Base-by-base conservation (phyloP, 2,888 invertebrate genomes). In the Cephalotes varians region DNA sequence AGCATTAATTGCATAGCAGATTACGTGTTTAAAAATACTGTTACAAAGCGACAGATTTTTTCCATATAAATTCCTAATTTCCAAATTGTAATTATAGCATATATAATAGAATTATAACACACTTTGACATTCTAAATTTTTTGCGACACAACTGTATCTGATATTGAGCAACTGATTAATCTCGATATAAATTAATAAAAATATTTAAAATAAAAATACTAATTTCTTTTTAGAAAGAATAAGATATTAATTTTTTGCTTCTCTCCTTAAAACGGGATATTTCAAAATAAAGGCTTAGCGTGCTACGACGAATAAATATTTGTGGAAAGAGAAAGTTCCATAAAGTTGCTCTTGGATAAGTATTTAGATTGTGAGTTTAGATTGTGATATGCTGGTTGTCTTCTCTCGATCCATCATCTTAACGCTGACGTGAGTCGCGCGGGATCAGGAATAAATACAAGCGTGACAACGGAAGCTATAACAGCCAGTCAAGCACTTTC, bases 401-500 rank as follows among this genome's bases (percentile, higher is more conserved):
- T 58, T 58, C 44, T 44, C 44, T 34, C 44, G 25, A 71, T 79
- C 71, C 71, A 34, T 79, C 71, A 79, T 79, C 71, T 79, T 40
- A 47, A 56, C 54, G 69, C 5, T 31, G 40, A 31, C 44, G 40
- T 51, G 69, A 31, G 76, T 12, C 37, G 37, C 40, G 62, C 69
- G 69, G 9, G 31, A 69, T 34, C 44, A 56, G 81, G 85, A 85
- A 85, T 86, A 87, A 85, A 84, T 81, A 49, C 56, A 25, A 62
- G 71, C 40, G 51, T 73, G 56, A 77, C 79, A 62, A 74, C 81
- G 83, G 40, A 72, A 87, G 81, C 84, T 90, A 88, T 91, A 89
- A 90, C 88, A 69, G 74, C 58, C 87, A 88, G 69, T 85, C 83
- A 90, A 92, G 90, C 88, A 84, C 84, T 87, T n/a, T 83, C 88